These are phyloP conservation scores for Pelodiscus sinensis DNA, from an alignment of 2,113 vertebrate genomes.

Conservation along the genomic window DNA sequence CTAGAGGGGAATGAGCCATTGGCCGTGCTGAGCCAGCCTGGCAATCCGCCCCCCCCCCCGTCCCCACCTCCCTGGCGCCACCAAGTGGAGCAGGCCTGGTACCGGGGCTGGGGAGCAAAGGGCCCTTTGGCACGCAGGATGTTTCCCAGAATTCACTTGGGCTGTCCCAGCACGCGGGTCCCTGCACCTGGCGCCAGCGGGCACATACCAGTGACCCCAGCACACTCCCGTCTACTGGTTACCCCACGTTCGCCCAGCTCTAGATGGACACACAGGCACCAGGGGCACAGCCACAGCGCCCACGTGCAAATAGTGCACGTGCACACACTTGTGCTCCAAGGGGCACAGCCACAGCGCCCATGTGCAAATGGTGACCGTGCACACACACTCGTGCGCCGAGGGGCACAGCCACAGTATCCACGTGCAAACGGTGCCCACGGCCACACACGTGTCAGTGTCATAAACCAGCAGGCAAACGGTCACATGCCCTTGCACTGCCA, in stretches of 20 bases:
- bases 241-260: too few species aligned
- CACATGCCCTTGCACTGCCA: background rate
- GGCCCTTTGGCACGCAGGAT: background rate
- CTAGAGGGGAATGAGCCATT: too few species aligned
- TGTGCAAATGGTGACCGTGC: background rate
- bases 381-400: background rate
- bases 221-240: too few species aligned
- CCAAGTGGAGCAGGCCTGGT: background rate
- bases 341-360: background rate
- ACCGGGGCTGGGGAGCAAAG: background rate
- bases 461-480: background rate
- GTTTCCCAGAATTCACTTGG: background rate
- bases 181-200: background rate
- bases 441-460: background rate
- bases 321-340: background rate
- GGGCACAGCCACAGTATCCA: background rate
- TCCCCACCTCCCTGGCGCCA: too few species aligned
- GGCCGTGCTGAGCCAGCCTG: too few species aligned
- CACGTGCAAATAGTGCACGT: too few species aligned
- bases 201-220: too few species aligned
- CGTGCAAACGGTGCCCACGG: too few species aligned
- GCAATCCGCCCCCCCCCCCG: too few species aligned
- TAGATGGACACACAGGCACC: background rate
- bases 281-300: background rate
- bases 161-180: too few species aligned